Evolutionary conservation across 2,113 vertebrate genomes (phyloP).

Genomic region (Lamprotornis superbus): DNA sequence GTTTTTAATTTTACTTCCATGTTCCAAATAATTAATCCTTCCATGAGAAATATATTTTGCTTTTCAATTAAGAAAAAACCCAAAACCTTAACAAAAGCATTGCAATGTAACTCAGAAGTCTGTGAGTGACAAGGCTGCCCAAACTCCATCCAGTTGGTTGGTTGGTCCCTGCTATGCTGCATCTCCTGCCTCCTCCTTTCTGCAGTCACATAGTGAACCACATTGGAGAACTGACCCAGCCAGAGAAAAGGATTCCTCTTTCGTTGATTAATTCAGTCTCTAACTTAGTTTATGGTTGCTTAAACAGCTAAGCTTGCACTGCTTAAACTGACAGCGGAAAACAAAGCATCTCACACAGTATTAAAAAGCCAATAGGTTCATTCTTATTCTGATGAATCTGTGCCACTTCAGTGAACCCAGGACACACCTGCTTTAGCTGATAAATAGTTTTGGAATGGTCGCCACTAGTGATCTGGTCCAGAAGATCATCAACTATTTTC

Average conservation of each 20-base stretch:
- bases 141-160: neutral
- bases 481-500: slow-evolving; percentile 87
- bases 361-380: neutral
- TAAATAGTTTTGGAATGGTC: slow-evolving; percentile 88
- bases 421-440: slow-evolving; percentile 86
- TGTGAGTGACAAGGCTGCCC: neutral
- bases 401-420: neutral
- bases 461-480: slow-evolving; percentile 92
- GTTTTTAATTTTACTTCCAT: neutral
- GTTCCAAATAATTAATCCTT: neutral
- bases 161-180: neutral
- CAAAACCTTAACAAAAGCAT: neutral
- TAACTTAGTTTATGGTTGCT: neutral
- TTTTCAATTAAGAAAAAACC: neutral
- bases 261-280: neutral
- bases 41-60: neutral
- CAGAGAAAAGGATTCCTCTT: neutral
- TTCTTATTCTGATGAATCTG: neutral
- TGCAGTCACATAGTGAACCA: neutral
- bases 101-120: neutral
- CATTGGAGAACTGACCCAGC: neutral
- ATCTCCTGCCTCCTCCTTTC: neutral
- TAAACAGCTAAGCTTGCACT: neutral
- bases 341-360: neutral
- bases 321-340: neutral